phyloP scores from a whole-genome alignment of 2,888 invertebrate species.

The Scrobipalpa atriplicella region DNA sequence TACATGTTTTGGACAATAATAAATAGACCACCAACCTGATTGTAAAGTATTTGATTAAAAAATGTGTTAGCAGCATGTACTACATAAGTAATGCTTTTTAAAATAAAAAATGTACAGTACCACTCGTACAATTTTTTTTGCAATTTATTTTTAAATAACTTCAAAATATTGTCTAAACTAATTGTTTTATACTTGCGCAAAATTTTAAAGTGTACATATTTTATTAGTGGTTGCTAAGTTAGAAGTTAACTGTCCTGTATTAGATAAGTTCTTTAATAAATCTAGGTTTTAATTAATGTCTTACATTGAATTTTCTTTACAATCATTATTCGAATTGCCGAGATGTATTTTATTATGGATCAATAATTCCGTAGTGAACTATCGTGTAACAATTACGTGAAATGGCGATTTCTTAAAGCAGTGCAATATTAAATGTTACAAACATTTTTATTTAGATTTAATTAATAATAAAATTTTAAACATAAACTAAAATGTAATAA shows the following conservation, averaged over 20 bases:
- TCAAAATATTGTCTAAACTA: not conserved
- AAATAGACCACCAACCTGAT: too few relatives aligned
- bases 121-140: too few relatives aligned
- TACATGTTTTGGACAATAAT: too few relatives aligned
- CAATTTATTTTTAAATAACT: not conserved
- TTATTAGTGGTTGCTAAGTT: constrained; percentile 9
- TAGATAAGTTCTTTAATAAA: constrained; percentile 17
- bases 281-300: constrained; percentile 11
- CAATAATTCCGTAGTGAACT: not conserved
- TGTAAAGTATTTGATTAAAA: too few relatives aligned
- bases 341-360: not conserved
- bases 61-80: too few relatives aligned
- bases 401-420: too few relatives aligned
- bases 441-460: too few relatives aligned
- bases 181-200: not conserved
- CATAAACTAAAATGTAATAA: too few relatives aligned
- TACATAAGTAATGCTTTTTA: not conserved
- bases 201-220: constrained; percentile 32
- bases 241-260: constrained; percentile 19
- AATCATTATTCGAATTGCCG: not conserved
- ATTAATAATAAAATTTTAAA: too few relatives aligned
- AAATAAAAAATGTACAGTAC: not conserved
- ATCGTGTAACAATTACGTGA: not conserved
- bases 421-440: too few relatives aligned
- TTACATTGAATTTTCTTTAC: not conserved